These are phyloP conservation scores for Oryzias curvinotus DNA, from an alignment of 2,113 vertebrate species.

Conservation along the genomic window DNA sequence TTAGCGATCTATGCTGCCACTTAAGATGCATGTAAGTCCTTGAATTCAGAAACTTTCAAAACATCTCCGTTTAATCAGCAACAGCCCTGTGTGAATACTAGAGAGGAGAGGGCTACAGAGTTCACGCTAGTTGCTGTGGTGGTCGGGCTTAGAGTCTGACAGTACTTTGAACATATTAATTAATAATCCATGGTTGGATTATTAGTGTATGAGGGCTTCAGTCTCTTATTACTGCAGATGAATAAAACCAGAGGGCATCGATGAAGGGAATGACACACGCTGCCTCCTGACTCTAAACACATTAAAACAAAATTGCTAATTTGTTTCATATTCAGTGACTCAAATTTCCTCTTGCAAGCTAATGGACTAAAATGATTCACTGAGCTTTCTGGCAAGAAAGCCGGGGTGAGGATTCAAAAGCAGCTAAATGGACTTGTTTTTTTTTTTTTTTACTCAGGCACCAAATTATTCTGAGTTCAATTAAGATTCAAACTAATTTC, in stretches of 20 bases:
- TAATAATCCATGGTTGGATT: constrained; percentile 68
- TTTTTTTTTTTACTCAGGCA: not conserved
- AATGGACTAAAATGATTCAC: constrained; percentile 2
- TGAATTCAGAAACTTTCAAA: constrained; percentile 15
- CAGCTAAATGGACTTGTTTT: constrained; percentile 3
- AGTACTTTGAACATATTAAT: constrained; percentile 65
- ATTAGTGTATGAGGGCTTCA: constrained; percentile 58
- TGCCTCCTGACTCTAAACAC: constrained; percentile 35
- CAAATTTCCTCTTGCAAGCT: constrained; percentile 14
- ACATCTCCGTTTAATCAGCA: constrained; percentile 37
- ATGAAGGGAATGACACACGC: constrained; percentile 34
- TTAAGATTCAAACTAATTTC: not conserved
- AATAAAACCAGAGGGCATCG: constrained; percentile 56
- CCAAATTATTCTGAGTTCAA: constrained; percentile 8
- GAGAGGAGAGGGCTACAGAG: constrained; percentile 53
- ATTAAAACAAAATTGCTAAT: constrained; percentile 40
- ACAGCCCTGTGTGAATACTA: constrained; percentile 47
- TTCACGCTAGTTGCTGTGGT: constrained; percentile 54
- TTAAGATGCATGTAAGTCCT: constrained; percentile 16
- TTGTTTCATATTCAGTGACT: constrained; percentile 31
- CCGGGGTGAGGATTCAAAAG: constrained; percentile 1
- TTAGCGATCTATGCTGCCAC: no score
- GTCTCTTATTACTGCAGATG: constrained; percentile 49
- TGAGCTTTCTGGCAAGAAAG: not conserved
- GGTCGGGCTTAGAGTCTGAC: constrained; percentile 50